Conservation (phyloP, 2,113 vertebrate species). For the Origma solitaria region DNA sequence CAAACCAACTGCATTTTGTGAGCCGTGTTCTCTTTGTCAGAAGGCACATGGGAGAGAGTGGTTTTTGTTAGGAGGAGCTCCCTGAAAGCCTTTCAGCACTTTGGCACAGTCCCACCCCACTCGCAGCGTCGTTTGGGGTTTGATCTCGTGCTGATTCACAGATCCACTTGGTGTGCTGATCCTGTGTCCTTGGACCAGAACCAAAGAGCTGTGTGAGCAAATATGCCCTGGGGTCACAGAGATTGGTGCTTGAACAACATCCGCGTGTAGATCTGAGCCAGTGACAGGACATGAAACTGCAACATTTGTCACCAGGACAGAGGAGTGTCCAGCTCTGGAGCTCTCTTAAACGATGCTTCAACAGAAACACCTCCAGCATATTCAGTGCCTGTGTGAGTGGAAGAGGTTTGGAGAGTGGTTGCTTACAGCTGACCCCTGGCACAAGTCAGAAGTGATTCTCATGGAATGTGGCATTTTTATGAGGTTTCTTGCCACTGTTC, state of each 20-base stretch:
- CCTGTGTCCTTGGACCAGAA: background rate
- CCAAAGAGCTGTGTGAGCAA: background rate
- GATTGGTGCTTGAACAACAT: background rate
- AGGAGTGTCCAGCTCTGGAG: background rate
- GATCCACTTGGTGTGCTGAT: background rate
- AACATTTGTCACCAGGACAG: background rate
- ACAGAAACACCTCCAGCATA: background rate
- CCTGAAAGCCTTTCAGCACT: background rate
- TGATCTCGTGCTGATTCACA: background rate
- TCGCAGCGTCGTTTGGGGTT: background rate
- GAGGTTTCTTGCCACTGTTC: background rate
- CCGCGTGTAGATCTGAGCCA: background rate
- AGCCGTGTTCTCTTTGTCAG: background rate
- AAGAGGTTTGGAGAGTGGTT: background rate
- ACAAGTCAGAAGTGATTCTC: background rate
- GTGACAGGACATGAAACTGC: background rate
- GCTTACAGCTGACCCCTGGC: background rate
- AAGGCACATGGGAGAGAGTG: background rate
- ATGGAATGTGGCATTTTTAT: background rate
- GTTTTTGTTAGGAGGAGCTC: background rate
- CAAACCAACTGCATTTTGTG: background rate
- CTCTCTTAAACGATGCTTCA: background rate
- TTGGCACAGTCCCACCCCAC: background rate
- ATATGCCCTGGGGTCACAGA: background rate
- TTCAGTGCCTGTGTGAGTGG: background rate